These are phyloP conservation scores for Myripristis jacobus DNA, from an alignment of 2,797 vertebrate genomes.

Conservation along the genomic window DNA sequence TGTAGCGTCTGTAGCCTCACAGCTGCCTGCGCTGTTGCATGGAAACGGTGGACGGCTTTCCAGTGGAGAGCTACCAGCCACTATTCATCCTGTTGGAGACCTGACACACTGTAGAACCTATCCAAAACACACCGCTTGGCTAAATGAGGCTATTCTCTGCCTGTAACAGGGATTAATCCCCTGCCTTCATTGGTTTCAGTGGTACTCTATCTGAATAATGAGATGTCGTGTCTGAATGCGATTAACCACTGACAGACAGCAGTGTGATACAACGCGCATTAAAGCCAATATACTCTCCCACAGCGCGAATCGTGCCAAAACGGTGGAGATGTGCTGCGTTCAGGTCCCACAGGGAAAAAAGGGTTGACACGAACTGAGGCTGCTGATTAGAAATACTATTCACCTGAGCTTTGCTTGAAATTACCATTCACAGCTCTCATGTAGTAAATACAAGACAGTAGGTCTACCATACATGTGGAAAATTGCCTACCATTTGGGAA, in stretches of 20 bases:
- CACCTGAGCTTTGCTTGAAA: background rate
- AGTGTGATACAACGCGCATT: constrained; percentile 13
- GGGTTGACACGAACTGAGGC: no score
- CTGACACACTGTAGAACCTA: background rate
- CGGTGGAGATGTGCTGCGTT: constrained; percentile 48
- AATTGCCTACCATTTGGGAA: no score
- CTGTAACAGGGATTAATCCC: background rate
- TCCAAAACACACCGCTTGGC: background rate
- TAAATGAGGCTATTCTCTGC: background rate
- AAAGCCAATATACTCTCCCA: background rate
- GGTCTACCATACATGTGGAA: no score
- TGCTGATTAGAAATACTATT: background rate
- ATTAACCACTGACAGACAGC: constrained; percentile 7
- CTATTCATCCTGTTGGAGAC: constrained; percentile 10
- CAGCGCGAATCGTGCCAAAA: constrained; percentile 48
- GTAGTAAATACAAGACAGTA: no score
- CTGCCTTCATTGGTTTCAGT: no score
- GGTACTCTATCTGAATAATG: constrained; percentile 2
- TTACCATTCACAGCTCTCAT: no score
- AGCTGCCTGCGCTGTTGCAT: constrained; percentile 48
- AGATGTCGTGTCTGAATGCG: constrained; percentile 1
- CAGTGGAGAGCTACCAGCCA: constrained; percentile 20
- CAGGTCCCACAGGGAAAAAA: constrained; percentile 21
- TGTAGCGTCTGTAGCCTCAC: constrained; percentile 18
- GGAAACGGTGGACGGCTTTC: constrained; percentile 46